Evolutionary conservation across 2,888 invertebrate species (phyloP).

Genomic region (Drosophila demipolita): DNA sequence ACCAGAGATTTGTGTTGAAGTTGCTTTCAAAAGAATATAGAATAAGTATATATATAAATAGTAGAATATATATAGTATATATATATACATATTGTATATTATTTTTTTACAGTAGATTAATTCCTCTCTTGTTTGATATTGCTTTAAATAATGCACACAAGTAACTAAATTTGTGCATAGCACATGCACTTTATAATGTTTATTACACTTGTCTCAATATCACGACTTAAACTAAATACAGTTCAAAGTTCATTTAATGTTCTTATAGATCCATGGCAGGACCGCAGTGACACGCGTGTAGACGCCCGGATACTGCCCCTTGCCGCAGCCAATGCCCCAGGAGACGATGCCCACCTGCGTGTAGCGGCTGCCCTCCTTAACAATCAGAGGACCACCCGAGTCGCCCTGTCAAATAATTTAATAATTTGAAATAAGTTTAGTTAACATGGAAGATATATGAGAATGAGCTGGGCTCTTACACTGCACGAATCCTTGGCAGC

Average conservation of each 20-base stretch:
- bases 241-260: constrained; percentile 86
- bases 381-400: constrained; percentile 94
- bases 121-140: background rate
- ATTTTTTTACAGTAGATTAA: background rate
- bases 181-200: constrained; percentile 44
- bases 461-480: constrained; percentile 86
- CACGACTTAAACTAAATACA: constrained; percentile 71
- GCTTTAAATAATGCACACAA: background rate
- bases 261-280: constrained; percentile 94
- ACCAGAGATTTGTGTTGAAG: background rate
- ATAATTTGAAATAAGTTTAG: background rate
- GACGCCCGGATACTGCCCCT: constrained; percentile 96
- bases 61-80: no score
- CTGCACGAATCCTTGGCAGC: constrained; percentile 95
- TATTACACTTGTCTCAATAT: constrained; percentile 67
- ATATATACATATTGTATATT: no score
- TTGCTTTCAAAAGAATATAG: background rate
- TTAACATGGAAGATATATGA: fast-evolving
- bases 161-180: background rate
- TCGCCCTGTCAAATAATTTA: constrained; percentile 88
- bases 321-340: constrained; percentile 96
- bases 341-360: constrained; percentile 95
- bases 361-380: constrained; percentile 91
- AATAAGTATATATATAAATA: no score
- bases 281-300: constrained; percentile 94